Evolutionary conservation across 2,888 invertebrate species (phyloP), one percentile per base, ranked within the genome.

Genomic region (Allolobophora icterica): DNA sequence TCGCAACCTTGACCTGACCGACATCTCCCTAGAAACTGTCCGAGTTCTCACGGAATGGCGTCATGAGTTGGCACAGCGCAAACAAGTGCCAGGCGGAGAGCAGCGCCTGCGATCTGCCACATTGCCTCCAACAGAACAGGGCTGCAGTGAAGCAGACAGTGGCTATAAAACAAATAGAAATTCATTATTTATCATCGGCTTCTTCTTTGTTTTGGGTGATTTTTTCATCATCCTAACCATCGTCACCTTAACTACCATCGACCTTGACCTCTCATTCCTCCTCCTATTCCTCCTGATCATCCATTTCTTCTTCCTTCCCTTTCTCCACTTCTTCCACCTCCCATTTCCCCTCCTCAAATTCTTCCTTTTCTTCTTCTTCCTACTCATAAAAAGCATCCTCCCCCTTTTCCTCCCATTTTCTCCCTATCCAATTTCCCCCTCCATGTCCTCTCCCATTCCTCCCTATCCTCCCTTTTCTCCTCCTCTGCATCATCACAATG

Each of bases 21-120:
- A 95, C 94, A 95, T 98, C 98, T 0, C 98, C 98, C 95, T 98
- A 98, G 95, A 98, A 99, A 94, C 98, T 98, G 94, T 98, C 97
- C 0, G 98, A 98, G 94, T 98, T 97, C 93, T 97, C 97, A 94
- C 98, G 97, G 95, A 98, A 99, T 83, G 98, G 98, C 94, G 97
- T 97, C 91, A 98, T 98, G 84, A 99, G 96, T 95, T 98, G 98
- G 92, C 97, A 97, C 91, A 99, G 95, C 71, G 98, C 98, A 93
- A 97, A 97, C 91, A 98, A 98, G 97, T 52, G 98, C 98, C 94
- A 97, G 96, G 94, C 97, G 97, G 91, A 98, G 96, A 89, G 97
- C 97, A 89, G 97, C 97, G 92, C 97, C 92, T 11, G 92, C 92
- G 34, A 98, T 97, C 95, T 97, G 97, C 98, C 98, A 99, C 95